phyloP scores from a whole-genome alignment of 2,888 invertebrate genomes.

The Conops quadrifasciatus region DNA sequence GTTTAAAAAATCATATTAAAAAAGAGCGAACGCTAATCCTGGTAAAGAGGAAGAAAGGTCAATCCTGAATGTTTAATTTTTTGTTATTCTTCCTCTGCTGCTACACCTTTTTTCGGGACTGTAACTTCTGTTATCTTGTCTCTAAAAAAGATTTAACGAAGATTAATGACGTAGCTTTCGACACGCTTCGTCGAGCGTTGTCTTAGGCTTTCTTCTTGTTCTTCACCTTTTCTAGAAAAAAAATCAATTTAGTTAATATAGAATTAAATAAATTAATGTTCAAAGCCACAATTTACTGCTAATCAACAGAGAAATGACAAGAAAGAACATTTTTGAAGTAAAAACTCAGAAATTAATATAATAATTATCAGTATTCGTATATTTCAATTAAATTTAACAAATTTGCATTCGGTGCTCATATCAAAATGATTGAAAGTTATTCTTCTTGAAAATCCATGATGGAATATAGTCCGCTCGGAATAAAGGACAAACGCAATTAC shows the following conservation, averaged over 20 bases:
- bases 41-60: constrained; percentile 15
- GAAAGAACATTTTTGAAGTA: too few relatives aligned
- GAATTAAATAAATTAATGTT: background rate
- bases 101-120: background rate
- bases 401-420: too few relatives aligned
- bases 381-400: too few relatives aligned
- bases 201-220: background rate
- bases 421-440: too few relatives aligned
- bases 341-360: too few relatives aligned
- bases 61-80: background rate
- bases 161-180: constrained; percentile 19
- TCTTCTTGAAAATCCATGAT: too few relatives aligned
- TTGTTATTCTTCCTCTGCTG: background rate
- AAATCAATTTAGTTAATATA: constrained; percentile 9
- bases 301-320: background rate
- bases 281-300: constrained; percentile 1
- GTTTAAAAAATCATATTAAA: too few relatives aligned
- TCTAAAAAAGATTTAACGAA: background rate
- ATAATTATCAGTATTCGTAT: too few relatives aligned
- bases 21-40: too few relatives aligned
- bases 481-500: too few relatives aligned
- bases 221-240: background rate
- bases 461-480: too few relatives aligned
- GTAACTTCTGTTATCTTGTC: too few relatives aligned
- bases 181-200: constrained; percentile 5